These are phyloP conservation scores for Onychostoma macrolepis DNA, from an alignment of 2,113 vertebrate species.

Conservation along the genomic window DNA sequence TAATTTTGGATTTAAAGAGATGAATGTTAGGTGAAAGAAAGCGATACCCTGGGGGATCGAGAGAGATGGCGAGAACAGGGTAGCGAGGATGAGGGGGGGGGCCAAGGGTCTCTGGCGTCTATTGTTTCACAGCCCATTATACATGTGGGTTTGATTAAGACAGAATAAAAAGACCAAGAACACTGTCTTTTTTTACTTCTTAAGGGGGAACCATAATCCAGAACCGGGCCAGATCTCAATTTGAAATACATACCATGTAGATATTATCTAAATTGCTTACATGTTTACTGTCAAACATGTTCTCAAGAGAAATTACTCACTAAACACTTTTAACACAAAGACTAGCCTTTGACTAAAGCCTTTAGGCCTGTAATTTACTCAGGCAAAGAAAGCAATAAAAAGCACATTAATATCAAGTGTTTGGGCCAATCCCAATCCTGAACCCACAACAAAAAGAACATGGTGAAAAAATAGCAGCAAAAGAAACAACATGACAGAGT, in stretches of 20 bases:
- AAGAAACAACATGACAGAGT: slow-evolving; percentile 18
- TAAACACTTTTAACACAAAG: slow-evolving; percentile 26
- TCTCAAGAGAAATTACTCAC: slow-evolving; percentile 32
- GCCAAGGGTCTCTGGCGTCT: slow-evolving; percentile 39
- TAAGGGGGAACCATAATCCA: slow-evolving; percentile 25
- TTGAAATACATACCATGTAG: slow-evolving; percentile 44
- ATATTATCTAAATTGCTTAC: slow-evolving; percentile 53
- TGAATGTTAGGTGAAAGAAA: slow-evolving; percentile 20
- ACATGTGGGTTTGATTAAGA: slow-evolving; percentile 59
- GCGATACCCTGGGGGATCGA: not conserved
- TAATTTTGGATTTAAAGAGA: slow-evolving; percentile 27
- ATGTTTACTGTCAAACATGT: slow-evolving; percentile 46
- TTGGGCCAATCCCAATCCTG: not conserved
- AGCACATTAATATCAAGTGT: slow-evolving; percentile 27
- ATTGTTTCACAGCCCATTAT: slow-evolving; percentile 56
- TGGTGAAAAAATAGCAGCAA: not conserved
- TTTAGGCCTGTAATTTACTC: slow-evolving; percentile 19
- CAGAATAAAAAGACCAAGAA: slow-evolving; percentile 30
- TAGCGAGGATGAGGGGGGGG: not conserved
- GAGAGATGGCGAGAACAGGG: slow-evolving; percentile 20
- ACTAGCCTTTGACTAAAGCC: not conserved
- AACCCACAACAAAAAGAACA: slow-evolving; percentile 12
- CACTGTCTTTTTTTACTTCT: slow-evolving; percentile 32
- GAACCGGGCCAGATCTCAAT: slow-evolving; percentile 40
- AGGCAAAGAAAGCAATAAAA: slow-evolving; percentile 14